Base-by-base conservation (phyloP, 2,113 vertebrate species). In the Artemisiospiza belli region DNA sequence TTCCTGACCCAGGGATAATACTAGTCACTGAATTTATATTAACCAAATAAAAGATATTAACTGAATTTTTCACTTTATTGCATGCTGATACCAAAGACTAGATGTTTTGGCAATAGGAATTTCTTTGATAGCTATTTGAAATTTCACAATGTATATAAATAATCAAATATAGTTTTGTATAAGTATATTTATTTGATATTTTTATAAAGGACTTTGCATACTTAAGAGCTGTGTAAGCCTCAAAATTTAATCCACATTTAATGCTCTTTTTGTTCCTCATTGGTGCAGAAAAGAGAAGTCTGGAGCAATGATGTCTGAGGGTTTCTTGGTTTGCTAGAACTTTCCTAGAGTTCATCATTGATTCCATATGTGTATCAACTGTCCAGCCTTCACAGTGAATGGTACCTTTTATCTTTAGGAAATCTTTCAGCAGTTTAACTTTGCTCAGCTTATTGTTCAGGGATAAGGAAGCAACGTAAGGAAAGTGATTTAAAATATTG, bases 331-430 rank as follows among this genome's bases (percentile, higher is more conserved):
- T 95, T 77, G 46, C 70, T 89, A 39, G 78, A 66, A 94, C 70
- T 51, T 85, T 94, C 81, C 46, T 92, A 69, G 70, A 69, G 43
- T 25, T 54, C 0, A 0, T 96, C 96, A 95, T 95, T 95, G 67
- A 70, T 97, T 95, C 94, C 95, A 94, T 95, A 91, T 91, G 93
- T 91, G 67, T 61, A 22, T 69, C 84, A 69, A 76, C 87, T 92
- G 57, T 87, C 74, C 74, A 41, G 58, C 87, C 91, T 87, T 79
- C 77, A 44, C 0, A 0, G 70, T 43, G 67, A 91, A 66, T 54
- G 61, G 15, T 35, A 55, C 31, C 76, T 79, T 79, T 66, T 95
- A 90, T 92, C 95, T 97, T 88, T 24, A 75, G 59, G 72, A 91
- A 89, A 89, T 58, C 91, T 94, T 95, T 91, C 87, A 95, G 54